phyloP scores from a whole-genome alignment of 2,113 vertebrate genomes.

The Urocynchramus pylzowi region DNA sequence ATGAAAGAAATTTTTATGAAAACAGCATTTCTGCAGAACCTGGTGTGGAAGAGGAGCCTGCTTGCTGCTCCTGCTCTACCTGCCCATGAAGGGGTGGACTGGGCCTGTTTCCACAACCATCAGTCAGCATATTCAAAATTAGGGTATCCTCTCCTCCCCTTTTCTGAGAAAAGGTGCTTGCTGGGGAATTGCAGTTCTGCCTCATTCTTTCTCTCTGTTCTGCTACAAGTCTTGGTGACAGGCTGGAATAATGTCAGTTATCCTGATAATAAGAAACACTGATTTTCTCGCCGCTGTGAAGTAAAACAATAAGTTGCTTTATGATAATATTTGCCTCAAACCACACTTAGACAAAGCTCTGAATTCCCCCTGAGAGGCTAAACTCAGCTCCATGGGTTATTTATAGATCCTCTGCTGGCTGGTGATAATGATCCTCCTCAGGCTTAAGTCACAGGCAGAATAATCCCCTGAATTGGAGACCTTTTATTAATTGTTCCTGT shows the following conservation, averaged over 20 bases:
- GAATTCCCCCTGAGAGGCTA: slow-evolving; percentile 15
- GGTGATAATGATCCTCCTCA: slow-evolving; percentile 34
- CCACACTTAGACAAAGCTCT: neutral
- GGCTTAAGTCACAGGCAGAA: slow-evolving; percentile 41
- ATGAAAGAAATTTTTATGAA: neutral
- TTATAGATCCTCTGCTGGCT: slow-evolving; percentile 43
- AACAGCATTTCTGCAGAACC: neutral
- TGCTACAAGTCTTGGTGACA: neutral
- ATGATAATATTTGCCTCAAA: slow-evolving; percentile 26
- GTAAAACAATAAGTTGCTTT: slow-evolving; percentile 43
- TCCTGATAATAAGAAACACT: slow-evolving; percentile 8
- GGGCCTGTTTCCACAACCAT: neutral
- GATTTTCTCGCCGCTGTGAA: slow-evolving; percentile 1
- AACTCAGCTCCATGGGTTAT: neutral
- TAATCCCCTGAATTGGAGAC: slow-evolving; percentile 19
- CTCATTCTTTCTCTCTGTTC: neutral
- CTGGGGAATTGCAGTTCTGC: neutral
- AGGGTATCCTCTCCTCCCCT: neutral
- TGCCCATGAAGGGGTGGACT: neutral
- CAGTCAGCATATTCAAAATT: neutral
- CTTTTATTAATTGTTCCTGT: slow-evolving; percentile 30
- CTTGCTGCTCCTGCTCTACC: neutral
- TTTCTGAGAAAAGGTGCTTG: neutral
- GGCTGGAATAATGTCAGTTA: neutral
- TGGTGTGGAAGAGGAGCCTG: neutral